phyloP scores from a whole-genome alignment of 2,113 vertebrate genomes.

The Tetrao urogallus region DNA sequence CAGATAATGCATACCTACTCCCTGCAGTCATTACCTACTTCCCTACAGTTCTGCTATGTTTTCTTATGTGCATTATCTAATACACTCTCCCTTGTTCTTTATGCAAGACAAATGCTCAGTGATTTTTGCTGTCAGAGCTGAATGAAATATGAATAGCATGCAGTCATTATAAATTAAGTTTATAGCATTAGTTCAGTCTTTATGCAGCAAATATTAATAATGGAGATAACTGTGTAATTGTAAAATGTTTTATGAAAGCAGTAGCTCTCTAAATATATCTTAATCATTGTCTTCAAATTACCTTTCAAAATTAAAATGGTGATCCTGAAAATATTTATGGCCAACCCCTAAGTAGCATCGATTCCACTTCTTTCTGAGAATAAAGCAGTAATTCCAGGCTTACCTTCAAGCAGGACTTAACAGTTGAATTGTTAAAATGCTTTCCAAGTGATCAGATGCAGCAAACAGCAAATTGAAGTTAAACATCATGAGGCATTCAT shows the following conservation, averaged over 20 bases:
- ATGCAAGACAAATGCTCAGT: slow-evolving; percentile 27
- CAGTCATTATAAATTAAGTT: slow-evolving; percentile 57
- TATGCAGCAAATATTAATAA: slow-evolving; percentile 45
- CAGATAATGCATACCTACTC: neutral
- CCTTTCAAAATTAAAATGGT: slow-evolving; percentile 52
- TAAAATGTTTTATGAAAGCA: slow-evolving; percentile 36
- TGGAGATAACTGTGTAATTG: slow-evolving; percentile 32
- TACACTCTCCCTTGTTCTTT: neutral
- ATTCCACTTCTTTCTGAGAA: neutral
- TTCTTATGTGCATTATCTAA: neutral
- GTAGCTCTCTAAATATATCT: slow-evolving; percentile 20
- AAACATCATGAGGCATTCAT: neutral
- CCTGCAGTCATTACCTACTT: neutral
- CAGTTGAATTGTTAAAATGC: neutral
- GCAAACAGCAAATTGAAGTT: neutral
- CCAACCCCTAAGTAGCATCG: neutral
- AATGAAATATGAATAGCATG: slow-evolving; percentile 10
- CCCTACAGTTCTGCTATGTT: neutral
- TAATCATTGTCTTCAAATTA: slow-evolving; percentile 46
- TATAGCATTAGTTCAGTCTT: slow-evolving; percentile 50
- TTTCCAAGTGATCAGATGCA: neutral
- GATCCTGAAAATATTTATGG: slow-evolving; percentile 47
- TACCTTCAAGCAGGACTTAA: slow-evolving; percentile 5
- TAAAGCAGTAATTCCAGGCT: neutral
- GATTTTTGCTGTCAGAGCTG: slow-evolving; percentile 2